Base-by-base conservation (phyloP, 2,113 vertebrate genomes). In the Haemorhous mexicanus region DNA sequence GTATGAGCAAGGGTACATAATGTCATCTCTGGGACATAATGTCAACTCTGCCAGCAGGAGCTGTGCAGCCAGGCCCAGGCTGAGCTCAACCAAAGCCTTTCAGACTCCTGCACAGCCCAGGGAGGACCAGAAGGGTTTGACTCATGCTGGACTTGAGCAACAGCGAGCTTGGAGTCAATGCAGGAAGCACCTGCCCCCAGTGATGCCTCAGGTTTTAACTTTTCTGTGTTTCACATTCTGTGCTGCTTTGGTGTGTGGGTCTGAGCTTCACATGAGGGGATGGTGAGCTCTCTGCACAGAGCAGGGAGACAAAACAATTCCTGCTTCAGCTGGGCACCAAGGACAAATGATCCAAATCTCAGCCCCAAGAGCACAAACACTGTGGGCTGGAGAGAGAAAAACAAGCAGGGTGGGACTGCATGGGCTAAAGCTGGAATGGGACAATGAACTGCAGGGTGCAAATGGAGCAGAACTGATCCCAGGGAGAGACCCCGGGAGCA, bases 111-210 rank as follows among this genome's bases (percentile, higher is more conserved):
- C 63, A 44, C 13, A 3, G 6, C 16, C 72, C 52, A 70, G 37
- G 3, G 10, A 66, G 44, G 68, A 53, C 28, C 64, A 55, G 10
- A 52, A 19, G 28, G 10, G 56, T 33, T 8, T 61, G 66, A 44
- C 69, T 33, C 0, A 4, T 7, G 19, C 6, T 19, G n/a, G 1
- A 8, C 37, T 2, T 6, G 59, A 43, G 55, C 33, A 50, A 4
- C 28, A 55, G 39, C 0, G 2, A 73, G 59, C 35, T 61, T 24
- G 37, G 21, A 59, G 53, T 3, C 53, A 24, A 10, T 0, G 7
- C 17, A 49, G 59, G 19, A 58, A 50, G 26, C 1, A 12, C 26
- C 13, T 30, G 41, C 37, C 28, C 1, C 3, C 32, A 59, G 56
- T 11, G n/a, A 59, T 37, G 58, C 23, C 58, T 26, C 58, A 35